Evolutionary conservation across 2,797 vertebrate genomes (phyloP), one percentile per base, ranked within the genome.

Genomic region (Crocidura indochinensis): DNA sequence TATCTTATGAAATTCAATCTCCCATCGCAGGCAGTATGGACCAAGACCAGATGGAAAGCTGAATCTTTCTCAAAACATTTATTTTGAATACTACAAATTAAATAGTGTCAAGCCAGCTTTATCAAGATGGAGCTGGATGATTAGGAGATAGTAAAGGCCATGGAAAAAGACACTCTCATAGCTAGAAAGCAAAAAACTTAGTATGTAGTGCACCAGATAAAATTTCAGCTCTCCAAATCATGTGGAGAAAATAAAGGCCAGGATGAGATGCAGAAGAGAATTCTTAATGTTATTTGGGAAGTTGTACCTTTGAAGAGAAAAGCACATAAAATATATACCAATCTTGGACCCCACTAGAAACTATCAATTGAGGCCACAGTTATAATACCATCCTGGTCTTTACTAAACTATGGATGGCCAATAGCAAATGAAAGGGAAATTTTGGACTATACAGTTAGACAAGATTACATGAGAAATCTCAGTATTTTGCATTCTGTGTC

Each of bases 251-350:
- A 86, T 14, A 85, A 79, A 81, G 24, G 38, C 22, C 9, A 72
- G 3, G 20, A 75, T 14, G 46, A 92, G 47, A 84, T 89, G 14
- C 27, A 62, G 10, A 46, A 53, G 4, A 46, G 38, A 22, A 87
- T 49, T 77, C 64, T 87, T 26, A 51, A 26, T 81, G 47, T 85
- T 44, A 31, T 46, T 8, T 56, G 31, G 51, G 84, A 92, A 90
- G 73, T 3, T 56, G 2, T 73, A 46, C 14, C 24, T 87, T 65
- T 74, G n/a, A 38, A 26, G 65, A 87, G 71, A 85, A 93, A 91
- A 77, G 11, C 14, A 49, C 4, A 38, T 29, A 24, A 67, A 65
- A 62, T 11, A 72, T 20, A 38, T n/a, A 73, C 84, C 73, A 10
- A 44, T 53, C 15, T 75, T 47, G 27, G 26, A 0, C 7, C 1